Base-by-base conservation (phyloP, 2,797 vertebrate genomes). In the Distichodus sexfasciatus region DNA sequence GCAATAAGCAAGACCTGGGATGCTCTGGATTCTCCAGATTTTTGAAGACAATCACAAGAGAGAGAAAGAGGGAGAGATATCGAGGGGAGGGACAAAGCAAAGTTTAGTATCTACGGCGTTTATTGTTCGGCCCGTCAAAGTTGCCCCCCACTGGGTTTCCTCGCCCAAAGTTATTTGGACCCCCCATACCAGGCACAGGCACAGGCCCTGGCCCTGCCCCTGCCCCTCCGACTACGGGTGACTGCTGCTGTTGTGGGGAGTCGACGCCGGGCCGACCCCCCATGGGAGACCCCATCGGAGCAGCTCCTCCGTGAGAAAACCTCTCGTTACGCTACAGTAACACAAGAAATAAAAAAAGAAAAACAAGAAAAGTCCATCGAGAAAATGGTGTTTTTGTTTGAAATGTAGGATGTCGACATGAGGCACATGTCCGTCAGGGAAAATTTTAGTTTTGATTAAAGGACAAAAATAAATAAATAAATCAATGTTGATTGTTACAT, bases 221-320 rank as follows among this genome's bases (percentile, higher is more conserved):
- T 64, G 68, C 64, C 12, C 61, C 76, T 72, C 61, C 69, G 40
- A 75, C 21, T 55, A 69, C 66, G 26, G 69, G 92, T 84, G 78
- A 82, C 36, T 80, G 84, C 3, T 84, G 87, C n/a, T 84, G 88
- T 44, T 90, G 87, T 29, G 90, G 92, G 71, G 95, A 94, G 82
- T 97, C 96, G 66, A 93, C 92, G 76, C 95, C 94, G 60, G 94
- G 83, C 74, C 93, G 93, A 80, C 87, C 92, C 72, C 92, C 92
- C 86, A 93, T 85, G 62, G 93, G 87, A 44, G 93, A 90, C 70
- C 91, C 91, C 90, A 94, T 92, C 79, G 91, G 92, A 76, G 90
- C 88, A 74, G 92, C 83, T 57, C 89, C 92, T 77, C 90, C 79
- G 87, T 93, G 95, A 2, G 91, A 86, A 84, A 92, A 98, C 87